These are phyloP conservation scores for Pantherophis vulpinus DNA, from an alignment of 2,797 vertebrate genomes.

Conservation along the genomic window DNA sequence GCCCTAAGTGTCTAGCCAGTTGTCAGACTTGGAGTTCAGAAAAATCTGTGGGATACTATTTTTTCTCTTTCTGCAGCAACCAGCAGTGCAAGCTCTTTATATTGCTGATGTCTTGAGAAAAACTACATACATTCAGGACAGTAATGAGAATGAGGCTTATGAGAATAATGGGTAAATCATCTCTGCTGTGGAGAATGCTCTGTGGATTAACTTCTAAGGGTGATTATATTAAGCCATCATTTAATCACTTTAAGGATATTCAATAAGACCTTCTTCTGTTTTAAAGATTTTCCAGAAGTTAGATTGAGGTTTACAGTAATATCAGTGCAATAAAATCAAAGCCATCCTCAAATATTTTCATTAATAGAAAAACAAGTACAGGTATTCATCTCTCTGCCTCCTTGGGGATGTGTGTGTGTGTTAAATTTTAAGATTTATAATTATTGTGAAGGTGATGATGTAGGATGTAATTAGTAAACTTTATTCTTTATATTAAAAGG, in stretches of 20 bases:
- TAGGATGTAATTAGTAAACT: neutral
- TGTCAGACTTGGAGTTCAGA: neutral
- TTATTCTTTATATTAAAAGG: slow-evolving; percentile 12
- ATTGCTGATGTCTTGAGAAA: neutral
- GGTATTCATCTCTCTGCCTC: neutral
- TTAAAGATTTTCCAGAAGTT: slow-evolving; percentile 13
- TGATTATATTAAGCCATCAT: slow-evolving; percentile 20
- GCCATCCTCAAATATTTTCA: neutral
- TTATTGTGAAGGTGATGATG: neutral
- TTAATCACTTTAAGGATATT: neutral
- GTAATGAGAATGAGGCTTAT: neutral
- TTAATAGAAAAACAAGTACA: neutral
- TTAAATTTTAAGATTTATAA: neutral
- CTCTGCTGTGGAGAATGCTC: slow-evolving; percentile 1
- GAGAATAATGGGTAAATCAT: neutral
- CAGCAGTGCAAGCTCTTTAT: neutral
- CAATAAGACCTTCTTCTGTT: slow-evolving; percentile 11
- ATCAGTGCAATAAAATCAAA: slow-evolving; percentile 5
- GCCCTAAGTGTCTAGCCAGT: neutral
- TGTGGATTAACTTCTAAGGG: slow-evolving; percentile 29
- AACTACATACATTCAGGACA: slow-evolving; percentile 12
- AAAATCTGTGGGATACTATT: neutral
- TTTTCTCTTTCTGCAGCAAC: neutral
- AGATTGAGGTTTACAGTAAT: slow-evolving; percentile 2
- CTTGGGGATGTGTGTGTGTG: neutral